phyloP scores from a whole-genome alignment of 2,888 invertebrate species.

The Nycteola revayana region DNA sequence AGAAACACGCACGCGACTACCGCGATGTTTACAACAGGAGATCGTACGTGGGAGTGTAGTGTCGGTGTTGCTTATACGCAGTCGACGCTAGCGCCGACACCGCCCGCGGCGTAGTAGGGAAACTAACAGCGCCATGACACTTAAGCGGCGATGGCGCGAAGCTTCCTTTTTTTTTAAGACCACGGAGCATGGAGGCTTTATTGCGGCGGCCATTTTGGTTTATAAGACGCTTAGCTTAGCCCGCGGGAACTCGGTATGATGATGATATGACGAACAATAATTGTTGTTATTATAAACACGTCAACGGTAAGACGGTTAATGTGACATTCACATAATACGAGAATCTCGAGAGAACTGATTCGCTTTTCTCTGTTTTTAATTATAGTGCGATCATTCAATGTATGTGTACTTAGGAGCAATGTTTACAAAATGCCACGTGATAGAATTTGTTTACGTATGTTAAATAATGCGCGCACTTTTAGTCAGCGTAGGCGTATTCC shows the following conservation, averaged over 20 bases:
- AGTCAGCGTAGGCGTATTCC: no score
- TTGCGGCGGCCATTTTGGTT: slow-evolving; percentile 73
- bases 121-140: slow-evolving; percentile 39
- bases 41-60: slow-evolving; percentile 73
- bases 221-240: slow-evolving; percentile 21
- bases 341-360: no score
- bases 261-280: slow-evolving; percentile 37
- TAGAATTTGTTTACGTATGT: no score
- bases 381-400: not conserved
- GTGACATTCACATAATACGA: no score
- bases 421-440: not conserved
- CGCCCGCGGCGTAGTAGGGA: slow-evolving; percentile 54
- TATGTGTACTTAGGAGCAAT: not conserved
- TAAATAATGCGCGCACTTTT: no score
- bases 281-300: slow-evolving; percentile 48
- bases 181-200: slow-evolving; percentile 21
- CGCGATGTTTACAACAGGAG: slow-evolving; percentile 72
- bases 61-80: slow-evolving; percentile 42
- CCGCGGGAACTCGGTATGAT: slow-evolving; percentile 39
- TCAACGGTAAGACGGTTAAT: slow-evolving; percentile 28
- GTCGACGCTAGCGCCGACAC: slow-evolving; percentile 53
- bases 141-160: slow-evolving; percentile 47
- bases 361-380: no score
- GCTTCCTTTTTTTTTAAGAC: slow-evolving; percentile 15
- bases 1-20: slow-evolving; percentile 50